Base-by-base conservation (phyloP, 2,113 vertebrate genomes). In the Embiotoca jacksoni region DNA sequence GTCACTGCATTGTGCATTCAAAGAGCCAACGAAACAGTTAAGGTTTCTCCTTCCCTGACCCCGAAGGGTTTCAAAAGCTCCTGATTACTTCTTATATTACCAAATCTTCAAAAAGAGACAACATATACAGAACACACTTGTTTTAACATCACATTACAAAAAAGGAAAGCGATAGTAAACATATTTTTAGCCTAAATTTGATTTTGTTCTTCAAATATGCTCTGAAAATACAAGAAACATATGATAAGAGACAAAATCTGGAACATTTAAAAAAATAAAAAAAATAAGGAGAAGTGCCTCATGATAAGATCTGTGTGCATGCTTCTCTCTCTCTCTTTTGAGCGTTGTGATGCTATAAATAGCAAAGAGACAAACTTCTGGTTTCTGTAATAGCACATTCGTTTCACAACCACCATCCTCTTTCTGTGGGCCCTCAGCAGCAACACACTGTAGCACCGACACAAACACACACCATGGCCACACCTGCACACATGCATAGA, bases 401-500 rank as follows among this genome's bases (percentile, higher is more conserved):
- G 80, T 91, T 92, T 92, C 92, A 91, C 88, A 92, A 89, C 84
- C 86, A 89, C 76, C 89, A 83, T 92, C 86, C 89, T 86, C 92
- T 89, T 91, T 91, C 80, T 91, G 66, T 66, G 72, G 23, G 86
- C 70, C 77, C 73, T 77, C 80, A 88, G 87, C 85, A 88, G 78
- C 70, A 75, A 72, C 72, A 72, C 70, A 78, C 62, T 53, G 47
- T 67, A 55, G 62, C 52, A 76, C 54, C 35, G 16, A 88, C 68
- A 76, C 39, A 73, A 63, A 71, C 49, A 55, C 36, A 52, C 60
- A 70, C 62, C 46, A 62, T 31, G 31, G 11, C 41, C 63, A 1
- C 73, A 61, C 76, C 52, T 65, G 58, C 61, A 80, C 52, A 68
- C 57, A 68, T 6, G 11, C 65, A 73, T 10, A 63, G 11, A 58